A percentile compares a stretch with the other conserved stretches of the same genome.
Evolutionary conservation across 2,888 invertebrate genomes (phyloP).

Genomic region (Masnerella sp.): DNA sequence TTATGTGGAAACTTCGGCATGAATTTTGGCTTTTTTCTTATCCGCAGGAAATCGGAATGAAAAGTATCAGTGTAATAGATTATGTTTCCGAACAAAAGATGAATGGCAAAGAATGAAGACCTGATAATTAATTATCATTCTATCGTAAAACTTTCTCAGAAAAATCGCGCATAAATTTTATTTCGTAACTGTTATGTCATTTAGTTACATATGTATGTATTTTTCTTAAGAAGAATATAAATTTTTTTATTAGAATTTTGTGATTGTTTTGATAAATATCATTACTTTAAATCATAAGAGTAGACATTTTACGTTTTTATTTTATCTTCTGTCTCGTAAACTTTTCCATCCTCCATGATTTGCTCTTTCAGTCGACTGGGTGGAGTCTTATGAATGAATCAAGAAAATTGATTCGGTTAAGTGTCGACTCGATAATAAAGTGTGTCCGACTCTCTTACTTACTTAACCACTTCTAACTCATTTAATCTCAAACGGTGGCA

Average conservation of each 20-base stretch:
- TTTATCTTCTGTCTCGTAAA: constrained; percentile 38
- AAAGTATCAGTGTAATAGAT: constrained; percentile 38
- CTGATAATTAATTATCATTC: too few relatives aligned
- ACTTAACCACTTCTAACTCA: constrained; percentile 44
- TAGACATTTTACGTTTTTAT: constrained; percentile 20
- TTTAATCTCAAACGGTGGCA: constrained; percentile 32
- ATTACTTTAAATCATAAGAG: constrained; percentile 12
- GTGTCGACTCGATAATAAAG: constrained; percentile 44
- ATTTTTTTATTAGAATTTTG: too few relatives aligned
- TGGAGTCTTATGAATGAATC: constrained; percentile 48
- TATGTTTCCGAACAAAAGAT: not conserved
- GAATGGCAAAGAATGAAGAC: not conserved
- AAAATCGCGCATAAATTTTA: not conserved
- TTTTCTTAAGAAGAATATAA: too few relatives aligned
- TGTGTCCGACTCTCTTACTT: constrained; percentile 22
- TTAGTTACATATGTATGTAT: too few relatives aligned
- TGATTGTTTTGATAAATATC: not conserved
- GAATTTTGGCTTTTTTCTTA: constrained; percentile 12
- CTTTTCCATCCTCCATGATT: constrained; percentile 42
- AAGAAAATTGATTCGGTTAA: constrained; percentile 50
- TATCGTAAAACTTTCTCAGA: too few relatives aligned
- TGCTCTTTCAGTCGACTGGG: constrained; percentile 31
- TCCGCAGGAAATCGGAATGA: constrained; percentile 14
- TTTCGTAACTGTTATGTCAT: too few relatives aligned
- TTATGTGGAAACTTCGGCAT: constrained; percentile 10